Evolutionary conservation across 2,113 vertebrate species (phyloP), one percentile per base, ranked within the genome.

Genomic region (Dipodomys spectabilis): DNA sequence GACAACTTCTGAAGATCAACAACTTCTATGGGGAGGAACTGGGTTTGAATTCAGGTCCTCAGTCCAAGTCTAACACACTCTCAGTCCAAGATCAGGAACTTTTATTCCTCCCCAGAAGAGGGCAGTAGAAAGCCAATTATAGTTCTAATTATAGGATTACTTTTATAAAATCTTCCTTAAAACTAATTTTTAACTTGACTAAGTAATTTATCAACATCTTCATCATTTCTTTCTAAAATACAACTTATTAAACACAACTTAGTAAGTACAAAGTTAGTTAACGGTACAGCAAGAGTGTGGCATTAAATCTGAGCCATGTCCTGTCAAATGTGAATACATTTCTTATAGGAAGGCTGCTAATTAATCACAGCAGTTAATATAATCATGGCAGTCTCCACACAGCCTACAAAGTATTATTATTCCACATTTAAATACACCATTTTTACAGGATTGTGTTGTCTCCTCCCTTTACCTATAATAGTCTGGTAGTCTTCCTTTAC

Each of bases 51-150:
- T 64, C 62, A 64, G 7, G 62, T 20, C 20, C 60, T 62, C 16
- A 19, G 60, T 16, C 1, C 16, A 12, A 62, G 5, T 19, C 60
- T 60, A 60, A 62, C 60, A 16, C 60, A 53, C 9, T 53, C 20
- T 62, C 16, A 62, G 60, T 16, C 62, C 53, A 93, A 85, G 85
- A 88, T 71, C 27, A 79, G 88, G 64, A 82, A 82, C 32, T 89
- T 91, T 25, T 64, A 5, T 60, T 92, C 45, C 82, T 87, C 7
- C 62, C 92, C 91, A 96, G 71, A 80, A 92, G 88, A 89, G 86
- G 83, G 90, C 86, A 96, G 82, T 18, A 93, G 60, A 73, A 82
- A 53, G 75, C 62, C 80, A 84, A 30, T 7, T 49, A 39, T 73
- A 35, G 19, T 82, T 22, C 8, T 13, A 57, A 20, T 32, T n/a